Conservation (phyloP, 2,797 vertebrate genomes). For the Muraenolepis orangiensis region DNA sequence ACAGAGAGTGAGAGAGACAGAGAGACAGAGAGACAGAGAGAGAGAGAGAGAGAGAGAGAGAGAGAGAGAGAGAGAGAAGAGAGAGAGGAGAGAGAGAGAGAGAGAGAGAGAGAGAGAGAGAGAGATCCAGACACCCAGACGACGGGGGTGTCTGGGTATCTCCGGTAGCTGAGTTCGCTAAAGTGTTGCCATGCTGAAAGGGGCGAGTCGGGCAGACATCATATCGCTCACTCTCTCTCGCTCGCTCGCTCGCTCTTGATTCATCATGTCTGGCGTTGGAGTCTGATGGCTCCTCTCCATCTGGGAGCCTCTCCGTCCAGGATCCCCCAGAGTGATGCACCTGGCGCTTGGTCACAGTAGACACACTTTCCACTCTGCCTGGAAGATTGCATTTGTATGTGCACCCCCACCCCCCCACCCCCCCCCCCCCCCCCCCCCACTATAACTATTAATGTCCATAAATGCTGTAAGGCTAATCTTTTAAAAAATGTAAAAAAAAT, state of each 20-base stretch:
- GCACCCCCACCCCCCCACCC: background rate
- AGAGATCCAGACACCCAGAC: too few species aligned
- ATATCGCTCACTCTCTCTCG: constrained; percentile 57
- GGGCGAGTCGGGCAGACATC: constrained; percentile 44
- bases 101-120: too few species aligned
- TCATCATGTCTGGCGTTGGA: constrained; percentile 59
- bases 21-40: too few species aligned
- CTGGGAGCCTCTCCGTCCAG: constrained; percentile 38
- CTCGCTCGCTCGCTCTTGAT: constrained; percentile 57
- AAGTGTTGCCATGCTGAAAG: constrained; percentile 44
- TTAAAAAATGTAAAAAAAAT: too few species aligned
- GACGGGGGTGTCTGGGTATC: background rate
- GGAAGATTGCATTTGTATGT: constrained; percentile 56
- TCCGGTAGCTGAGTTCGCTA: background rate
- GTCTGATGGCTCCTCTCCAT: constrained; percentile 49
- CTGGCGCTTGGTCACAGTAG: constrained; percentile 62
- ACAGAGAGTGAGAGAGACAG: too few species aligned
- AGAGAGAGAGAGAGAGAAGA: background rate
- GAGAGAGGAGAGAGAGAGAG: background rate
- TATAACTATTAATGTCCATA: constrained; percentile 52
- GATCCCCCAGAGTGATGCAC: constrained; percentile 60
- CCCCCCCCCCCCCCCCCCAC: too few species aligned
- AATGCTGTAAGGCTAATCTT: constrained; percentile 47
- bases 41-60: too few species aligned
- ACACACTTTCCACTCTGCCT: constrained; percentile 48